Evolutionary conservation across 1,140 invertebrate genomes (phyloP), one percentile per base, ranked within the genome.

Genomic region (Paracyclopina nana): DNA sequence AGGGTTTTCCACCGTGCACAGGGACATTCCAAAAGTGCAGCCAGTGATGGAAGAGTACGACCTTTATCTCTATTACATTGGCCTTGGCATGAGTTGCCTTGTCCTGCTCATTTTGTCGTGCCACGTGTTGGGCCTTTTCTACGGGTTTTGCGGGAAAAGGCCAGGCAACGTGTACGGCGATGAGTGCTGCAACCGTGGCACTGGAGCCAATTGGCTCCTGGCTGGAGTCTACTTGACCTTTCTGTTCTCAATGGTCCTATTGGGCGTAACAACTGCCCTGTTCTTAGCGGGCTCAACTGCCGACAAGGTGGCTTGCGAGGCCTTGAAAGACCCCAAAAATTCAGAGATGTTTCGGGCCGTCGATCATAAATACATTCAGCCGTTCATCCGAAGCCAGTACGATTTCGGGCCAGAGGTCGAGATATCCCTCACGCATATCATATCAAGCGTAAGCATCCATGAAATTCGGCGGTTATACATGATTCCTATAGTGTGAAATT

Each of bases 151-250:
- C 14, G 50, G 50, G 6, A 18, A 44, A 27, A 8, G 50, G 18
- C 38, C 50, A 24, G 50, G 50, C 4, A 40, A 27, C 18, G 22
- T 22, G 9, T 52, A 52, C 26, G 50, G 40, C 4, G 50, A 52
- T 22, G 50, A 52, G 2, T 52, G 50, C 25, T 52, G 50, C 25
- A 52, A 52, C 28, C 20, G 18, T 2, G 48, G 50, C 3, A 4
- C 50, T 25, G 50, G 50, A 25, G 50, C 50, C 18, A 52, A 52
- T 40, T 52, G 50, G 22, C 31, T 52, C 38, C 18, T 52, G 14
- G 22, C 50, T 46, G 50, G 16, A 3, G 40, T 52, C 3, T 52
- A 52, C 22, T n/a, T 52, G 3, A 46, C 40, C 2, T 52, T 52
- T 16, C 26, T 52, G 12, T 52, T 52, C 38, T 40, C 30, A 1